Evolutionary conservation across 2,888 invertebrate genomes (phyloP).

Genomic region (Julus scandinavius): DNA sequence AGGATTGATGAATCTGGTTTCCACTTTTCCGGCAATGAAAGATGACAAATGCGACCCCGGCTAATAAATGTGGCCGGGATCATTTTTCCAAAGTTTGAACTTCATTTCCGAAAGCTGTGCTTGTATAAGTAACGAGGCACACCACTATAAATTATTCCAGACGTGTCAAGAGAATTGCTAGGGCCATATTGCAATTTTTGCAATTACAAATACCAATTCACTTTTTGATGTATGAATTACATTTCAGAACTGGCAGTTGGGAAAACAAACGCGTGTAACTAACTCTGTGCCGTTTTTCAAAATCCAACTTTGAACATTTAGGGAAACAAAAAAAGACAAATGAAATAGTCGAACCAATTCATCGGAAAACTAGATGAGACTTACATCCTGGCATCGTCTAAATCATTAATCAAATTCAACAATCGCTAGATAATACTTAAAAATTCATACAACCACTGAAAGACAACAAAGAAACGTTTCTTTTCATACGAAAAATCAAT

Average conservation of each 20-base stretch:
- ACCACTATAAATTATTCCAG: neutral
- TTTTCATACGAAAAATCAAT: neutral
- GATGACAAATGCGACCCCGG: neutral
- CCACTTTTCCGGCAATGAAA: neutral
- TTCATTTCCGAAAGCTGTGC: neutral
- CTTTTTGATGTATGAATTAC: neutral
- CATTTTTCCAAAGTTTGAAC: slow-evolving; percentile 16
- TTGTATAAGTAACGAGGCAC: neutral
- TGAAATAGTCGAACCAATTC: slow-evolving; percentile 5
- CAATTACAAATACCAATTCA: neutral
- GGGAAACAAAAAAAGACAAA: neutral
- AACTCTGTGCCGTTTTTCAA: neutral
- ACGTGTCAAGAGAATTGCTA: neutral
- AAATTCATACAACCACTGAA: neutral
- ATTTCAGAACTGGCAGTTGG: neutral
- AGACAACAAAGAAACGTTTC: neutral
- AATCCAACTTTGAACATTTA: neutral
- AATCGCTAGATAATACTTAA: neutral
- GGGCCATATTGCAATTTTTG: neutral
- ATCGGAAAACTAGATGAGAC: neutral
- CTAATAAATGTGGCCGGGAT: neutral
- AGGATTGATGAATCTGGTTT: neutral
- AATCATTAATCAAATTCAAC: neutral
- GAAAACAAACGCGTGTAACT: neutral
- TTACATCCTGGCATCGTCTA: neutral